Base-by-base conservation (phyloP, 1,140 invertebrate genomes). In the Akabosia matsudoensis region DNA sequence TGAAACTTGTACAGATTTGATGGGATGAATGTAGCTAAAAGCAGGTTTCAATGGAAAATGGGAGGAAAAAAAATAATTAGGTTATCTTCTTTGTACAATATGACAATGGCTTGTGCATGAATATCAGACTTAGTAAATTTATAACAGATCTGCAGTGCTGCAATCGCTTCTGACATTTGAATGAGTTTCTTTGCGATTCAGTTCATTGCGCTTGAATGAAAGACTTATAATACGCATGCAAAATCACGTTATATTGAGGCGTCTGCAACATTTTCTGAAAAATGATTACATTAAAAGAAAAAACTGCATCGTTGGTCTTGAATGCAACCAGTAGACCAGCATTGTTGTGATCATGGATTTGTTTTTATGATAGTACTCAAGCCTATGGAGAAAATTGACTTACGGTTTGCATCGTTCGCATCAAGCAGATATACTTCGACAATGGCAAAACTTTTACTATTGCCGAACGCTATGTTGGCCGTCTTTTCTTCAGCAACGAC, bases 331-430 rank as follows among this genome's bases (percentile, higher is more conserved):
- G n/a, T n/a, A n/a, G n/a, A n/a, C n/a, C n/a, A n/a, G n/a, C n/a
- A n/a, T n/a, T n/a, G n/a, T n/a, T n/a, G n/a, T n/a, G n/a, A n/a
- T n/a, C n/a, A n/a, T n/a, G n/a, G n/a, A n/a, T n/a, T n/a, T n/a
- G n/a, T n/a, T n/a, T n/a, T n/a, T n/a, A n/a, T n/a, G n/a, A n/a
- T n/a, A n/a, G n/a, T n/a, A n/a, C n/a, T n/a, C n/a, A n/a, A n/a
- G n/a, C n/a, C n/a, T n/a, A 90, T 0, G 92, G 91, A 18, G 92
- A 86, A 82, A 95, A 13, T 89, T 89, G 0, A 93, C 61, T 67
- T 67, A 67, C 61, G 92, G 82, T 93, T 94, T 81, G 94, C 94
- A 77, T 95, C 93, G 84, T 95, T 95, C 10, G 92, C 91, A 83
- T 95, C 93, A 0, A 95, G 85, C 24, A 95, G 83, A 0, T 91